A percentile compares a stretch with the other conserved stretches of the same genome.
Conservation (phyloP, 2,888 invertebrate genomes). For the Lochmaea capreae region DNA sequence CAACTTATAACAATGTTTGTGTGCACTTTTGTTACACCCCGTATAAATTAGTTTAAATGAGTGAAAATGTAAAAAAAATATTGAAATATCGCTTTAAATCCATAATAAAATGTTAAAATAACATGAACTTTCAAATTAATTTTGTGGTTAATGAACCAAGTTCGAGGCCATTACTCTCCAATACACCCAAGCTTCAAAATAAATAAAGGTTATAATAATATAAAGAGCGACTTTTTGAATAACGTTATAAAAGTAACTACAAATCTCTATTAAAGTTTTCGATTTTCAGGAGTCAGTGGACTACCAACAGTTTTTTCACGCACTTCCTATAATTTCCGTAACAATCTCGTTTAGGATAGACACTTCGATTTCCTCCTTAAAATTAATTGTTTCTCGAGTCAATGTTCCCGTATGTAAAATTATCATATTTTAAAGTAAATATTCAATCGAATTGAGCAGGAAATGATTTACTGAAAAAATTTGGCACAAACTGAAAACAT, state of each 20-base stretch:
- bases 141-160: too few relatives aligned
- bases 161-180: neutral
- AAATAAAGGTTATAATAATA: neutral
- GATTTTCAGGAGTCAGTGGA: slow-evolving; percentile 33
- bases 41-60: too few relatives aligned
- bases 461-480: too few relatives aligned
- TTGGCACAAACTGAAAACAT: too few relatives aligned
- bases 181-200: neutral
- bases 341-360: slow-evolving; percentile 13
- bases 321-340: slow-evolving; percentile 36
- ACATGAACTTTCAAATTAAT: neutral
- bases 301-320: slow-evolving; percentile 28
- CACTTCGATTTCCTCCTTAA: neutral
- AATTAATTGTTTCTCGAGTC: slow-evolving; percentile 16
- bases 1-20: too few relatives aligned
- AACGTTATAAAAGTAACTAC: neutral
- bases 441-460: too few relatives aligned
- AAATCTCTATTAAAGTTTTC: neutral
- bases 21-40: too few relatives aligned
- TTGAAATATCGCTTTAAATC: too few relatives aligned
- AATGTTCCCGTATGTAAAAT: neutral
- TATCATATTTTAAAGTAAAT: too few relatives aligned
- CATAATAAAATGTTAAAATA: neutral
- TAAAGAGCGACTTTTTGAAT: neutral
- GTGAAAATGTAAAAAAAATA: too few relatives aligned